These are phyloP conservation scores for Lophotriccus pileatus DNA, from an alignment of 2,797 vertebrate species.

Conservation along the genomic window DNA sequence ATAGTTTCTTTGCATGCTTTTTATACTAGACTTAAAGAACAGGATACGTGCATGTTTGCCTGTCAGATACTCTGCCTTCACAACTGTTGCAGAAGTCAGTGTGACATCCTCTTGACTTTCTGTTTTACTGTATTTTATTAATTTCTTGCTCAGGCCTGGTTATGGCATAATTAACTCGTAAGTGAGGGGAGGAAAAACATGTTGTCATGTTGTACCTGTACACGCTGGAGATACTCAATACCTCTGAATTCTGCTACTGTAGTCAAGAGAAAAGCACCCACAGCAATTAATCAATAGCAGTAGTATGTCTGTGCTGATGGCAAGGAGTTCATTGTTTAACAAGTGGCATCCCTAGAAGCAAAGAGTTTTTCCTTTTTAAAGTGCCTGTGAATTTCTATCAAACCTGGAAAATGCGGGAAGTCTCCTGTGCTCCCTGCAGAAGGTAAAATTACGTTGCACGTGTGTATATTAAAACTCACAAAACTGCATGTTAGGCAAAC, in stretches of 20 bases:
- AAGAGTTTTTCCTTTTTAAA: not conserved
- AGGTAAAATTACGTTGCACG: not conserved
- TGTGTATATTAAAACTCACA: not conserved
- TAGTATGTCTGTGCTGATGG: not conserved
- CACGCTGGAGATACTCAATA: not conserved
- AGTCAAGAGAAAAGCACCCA: not conserved
- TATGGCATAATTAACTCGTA: not conserved
- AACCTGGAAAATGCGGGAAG: not conserved
- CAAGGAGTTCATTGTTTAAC: slow-evolving; percentile 15
- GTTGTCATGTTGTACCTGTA: not conserved
- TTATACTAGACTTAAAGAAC: not conserved
- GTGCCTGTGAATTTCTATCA: not conserved
- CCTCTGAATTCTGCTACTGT: slow-evolving; percentile 13
- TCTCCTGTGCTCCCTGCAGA: not conserved
- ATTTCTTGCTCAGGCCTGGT: slow-evolving; percentile 15
- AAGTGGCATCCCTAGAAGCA: not conserved
- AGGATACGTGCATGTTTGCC: not conserved
- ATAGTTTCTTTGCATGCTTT: slow-evolving; percentile 23
- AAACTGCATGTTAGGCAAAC: not conserved
- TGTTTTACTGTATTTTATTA: not conserved
- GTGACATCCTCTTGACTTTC: not conserved
- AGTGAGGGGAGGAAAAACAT: not conserved
- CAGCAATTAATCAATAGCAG: not conserved
- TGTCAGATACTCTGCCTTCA: not conserved
- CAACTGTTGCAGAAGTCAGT: not conserved